Evolutionary conservation across 2,888 invertebrate genomes (phyloP).

Genomic region (Argyresthia goedartella): DNA sequence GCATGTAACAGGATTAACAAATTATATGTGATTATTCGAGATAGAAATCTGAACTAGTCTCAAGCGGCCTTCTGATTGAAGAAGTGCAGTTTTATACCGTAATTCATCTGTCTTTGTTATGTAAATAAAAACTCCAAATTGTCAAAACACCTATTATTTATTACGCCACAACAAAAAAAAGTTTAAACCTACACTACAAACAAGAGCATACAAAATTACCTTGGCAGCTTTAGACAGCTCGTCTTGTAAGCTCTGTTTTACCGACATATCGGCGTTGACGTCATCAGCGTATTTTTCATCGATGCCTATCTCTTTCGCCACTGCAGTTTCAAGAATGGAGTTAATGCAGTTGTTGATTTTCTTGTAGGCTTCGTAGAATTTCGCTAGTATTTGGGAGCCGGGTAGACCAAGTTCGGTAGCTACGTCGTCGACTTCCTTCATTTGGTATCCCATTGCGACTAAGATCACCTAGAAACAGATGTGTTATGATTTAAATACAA

Average conservation of each 20-base stretch:
- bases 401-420: conserved; percentile 87
- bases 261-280: conserved; percentile 63
- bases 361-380: conserved; percentile 86
- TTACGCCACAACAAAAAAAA: conserved; percentile 17
- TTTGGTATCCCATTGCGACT: conserved; percentile 92
- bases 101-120: no score
- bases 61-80: no score
- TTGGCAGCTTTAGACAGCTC: conserved; percentile 85
- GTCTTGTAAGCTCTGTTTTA: conserved; percentile 76
- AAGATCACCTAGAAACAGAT: conserved; percentile 77
- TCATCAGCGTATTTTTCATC: conserved; percentile 40
- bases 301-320: conserved; percentile 71
- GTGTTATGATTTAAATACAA: no score
- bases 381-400: conserved; percentile 85
- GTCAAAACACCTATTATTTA: conserved; percentile 30
- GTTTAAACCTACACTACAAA: conserved; percentile 10
- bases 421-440: conserved; percentile 91
- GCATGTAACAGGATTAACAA: no score
- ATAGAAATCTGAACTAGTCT: no score
- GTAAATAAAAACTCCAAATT: conserved; percentile 11
- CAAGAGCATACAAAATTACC: conserved; percentile 44
- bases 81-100: no score
- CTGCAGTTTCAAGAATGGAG: conserved; percentile 74
- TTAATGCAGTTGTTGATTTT: conserved; percentile 70
- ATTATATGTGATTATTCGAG: no score